Evolutionary conservation across 2,888 invertebrate species (phyloP).

Genomic region (Psylliodes chrysocephalus): DNA sequence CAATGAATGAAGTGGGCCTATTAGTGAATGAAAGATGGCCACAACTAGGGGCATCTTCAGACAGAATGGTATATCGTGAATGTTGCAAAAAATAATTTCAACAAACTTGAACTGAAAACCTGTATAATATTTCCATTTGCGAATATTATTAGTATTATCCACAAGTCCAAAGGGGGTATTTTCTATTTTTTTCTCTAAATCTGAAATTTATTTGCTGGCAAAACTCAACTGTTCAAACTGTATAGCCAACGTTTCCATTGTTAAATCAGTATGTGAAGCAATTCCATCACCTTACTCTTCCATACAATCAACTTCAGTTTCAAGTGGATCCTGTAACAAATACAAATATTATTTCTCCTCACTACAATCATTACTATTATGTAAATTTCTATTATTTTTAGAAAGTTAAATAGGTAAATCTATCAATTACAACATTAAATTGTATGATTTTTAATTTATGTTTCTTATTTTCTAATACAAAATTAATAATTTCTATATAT

Average conservation of each 20-base stretch:
- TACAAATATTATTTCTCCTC: too few species aligned
- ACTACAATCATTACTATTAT: too few species aligned
- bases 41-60: not conserved
- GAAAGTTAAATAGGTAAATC: too few species aligned
- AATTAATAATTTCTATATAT: too few species aligned
- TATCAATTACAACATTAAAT: too few species aligned
- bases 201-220: slow-evolving; percentile 24
- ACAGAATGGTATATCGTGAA: slow-evolving; percentile 3
- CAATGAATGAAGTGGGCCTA: not conserved
- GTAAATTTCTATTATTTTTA: too few species aligned
- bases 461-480: too few species aligned
- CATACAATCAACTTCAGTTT: too few species aligned
- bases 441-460: too few species aligned
- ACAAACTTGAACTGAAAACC: slow-evolving; percentile 30
- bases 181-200: slow-evolving; percentile 22
- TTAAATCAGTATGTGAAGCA: slow-evolving; percentile 29
- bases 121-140: slow-evolving; percentile 31
- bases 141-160: slow-evolving; percentile 12
- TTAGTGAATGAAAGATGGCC: not conserved
- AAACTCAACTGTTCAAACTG: slow-evolving; percentile 34
- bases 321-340: too few species aligned
- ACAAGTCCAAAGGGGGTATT: slow-evolving; percentile 26
- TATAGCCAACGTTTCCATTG: slow-evolving; percentile 27
- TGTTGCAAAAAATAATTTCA: slow-evolving; percentile 25
- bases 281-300: not conserved